phyloP scores from a whole-genome alignment of 23 tunicate genomes.

The Botrylloides violaceus region DNA sequence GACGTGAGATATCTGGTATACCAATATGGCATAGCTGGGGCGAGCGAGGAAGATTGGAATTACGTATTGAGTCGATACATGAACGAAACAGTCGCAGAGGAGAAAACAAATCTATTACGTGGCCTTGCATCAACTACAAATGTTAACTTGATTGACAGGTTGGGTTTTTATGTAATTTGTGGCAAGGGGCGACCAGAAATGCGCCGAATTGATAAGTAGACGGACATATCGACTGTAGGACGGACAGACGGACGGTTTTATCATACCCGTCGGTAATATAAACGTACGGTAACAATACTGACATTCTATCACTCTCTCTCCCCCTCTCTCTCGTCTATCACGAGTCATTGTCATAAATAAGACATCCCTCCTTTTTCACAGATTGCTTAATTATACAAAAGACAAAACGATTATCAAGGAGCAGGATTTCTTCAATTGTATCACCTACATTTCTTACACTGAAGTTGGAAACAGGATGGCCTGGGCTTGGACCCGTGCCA shows the following conservation, averaged over 20 bases:
- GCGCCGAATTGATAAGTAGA: too few relatives aligned
- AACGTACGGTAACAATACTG: too few relatives aligned
- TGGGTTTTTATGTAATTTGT: too few relatives aligned
- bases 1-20: slow-evolving; percentile 74
- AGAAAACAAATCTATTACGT: slow-evolving; percentile 55
- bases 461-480: slow-evolving; percentile 86
- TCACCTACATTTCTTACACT: slow-evolving; percentile 88
- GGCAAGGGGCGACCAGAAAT: too few relatives aligned
- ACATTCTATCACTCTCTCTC: too few relatives aligned
- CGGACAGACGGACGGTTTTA: too few relatives aligned
- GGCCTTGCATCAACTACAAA: slow-evolving; percentile 67
- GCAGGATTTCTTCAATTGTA: slow-evolving; percentile 90
- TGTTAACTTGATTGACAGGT: slow-evolving; percentile 73
- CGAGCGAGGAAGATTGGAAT: slow-evolving; percentile 44
- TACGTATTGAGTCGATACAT: slow-evolving; percentile 49
- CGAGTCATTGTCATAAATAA: too few relatives aligned
- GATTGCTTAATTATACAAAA: slow-evolving; percentile 62
- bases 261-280: too few relatives aligned
- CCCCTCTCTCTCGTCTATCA: too few relatives aligned
- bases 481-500: slow-evolving; percentile 87
- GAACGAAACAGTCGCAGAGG: slow-evolving; percentile 47
- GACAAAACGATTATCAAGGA: slow-evolving; percentile 61
- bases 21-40: slow-evolving; percentile 54
- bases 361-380: slow-evolving; percentile 13
- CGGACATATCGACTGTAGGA: too few relatives aligned